Base-by-base conservation (phyloP, 1,140 invertebrate genomes). In the Drosophila prosaltans region DNA sequence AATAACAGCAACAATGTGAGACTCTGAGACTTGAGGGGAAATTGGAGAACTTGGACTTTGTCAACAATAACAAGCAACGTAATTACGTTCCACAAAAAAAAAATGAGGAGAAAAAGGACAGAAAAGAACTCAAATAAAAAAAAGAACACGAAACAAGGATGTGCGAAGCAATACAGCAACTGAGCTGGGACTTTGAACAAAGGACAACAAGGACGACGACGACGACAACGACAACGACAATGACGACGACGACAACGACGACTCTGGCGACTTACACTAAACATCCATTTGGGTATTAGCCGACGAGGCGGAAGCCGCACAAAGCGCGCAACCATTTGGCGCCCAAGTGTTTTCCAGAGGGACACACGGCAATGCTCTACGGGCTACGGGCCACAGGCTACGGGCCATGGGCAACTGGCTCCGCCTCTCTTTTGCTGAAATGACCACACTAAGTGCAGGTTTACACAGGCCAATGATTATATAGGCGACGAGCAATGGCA, bases 401-500 rank as follows among this genome's bases (percentile, higher is more conserved):
- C 54, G 45, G 21, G 57, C 21, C 11, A 54, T 51, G 26, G 58
- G 16, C n/a, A 58, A 28, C 28, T 9, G 40, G 67, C 32, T 51
- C 24, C 32, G 51, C 6, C 40, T 41, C 32, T 51, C 57, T 10
- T 16, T 16, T 51, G n/a, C 32, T 36, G 64, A 74, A 82, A 89
- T 89, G 84, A 89, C 80, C 84, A 84, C 80, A 74, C 78, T 89
- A 89, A 89, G 84, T 89, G 84, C 84, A 83, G 84, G 84, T 89
- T 89, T 89, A 89, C 84, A 89, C 80, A 89, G 84, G 80, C 84
- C 84, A 89, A 89, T 89, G 84, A 89, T 89, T 89, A 86, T 89
- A 69, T 77, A 74, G 80, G 80, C 71, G 74, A 51, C 45, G 24
- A 21, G 45, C 45, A 51, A 9, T 48, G 16, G 45, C 43, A 73